phyloP scores from a whole-genome alignment of 2,113 vertebrate species.

The Sinocyclocheilus grahami region DNA sequence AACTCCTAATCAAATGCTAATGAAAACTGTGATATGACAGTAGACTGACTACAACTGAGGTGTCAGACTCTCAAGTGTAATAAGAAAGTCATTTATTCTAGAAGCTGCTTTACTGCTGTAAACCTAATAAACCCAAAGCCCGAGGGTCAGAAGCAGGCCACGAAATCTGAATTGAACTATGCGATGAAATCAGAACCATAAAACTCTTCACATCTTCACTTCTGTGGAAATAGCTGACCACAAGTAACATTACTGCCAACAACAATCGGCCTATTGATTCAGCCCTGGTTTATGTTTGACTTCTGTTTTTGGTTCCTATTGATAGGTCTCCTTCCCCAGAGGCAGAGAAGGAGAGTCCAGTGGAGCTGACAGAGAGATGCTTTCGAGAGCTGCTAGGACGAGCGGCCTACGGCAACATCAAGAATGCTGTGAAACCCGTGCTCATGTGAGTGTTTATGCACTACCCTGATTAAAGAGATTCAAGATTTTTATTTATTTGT shows the following conservation, averaged over 20 bases:
- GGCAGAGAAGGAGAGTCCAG: conserved; percentile 80
- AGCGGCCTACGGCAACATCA: conserved; percentile 89
- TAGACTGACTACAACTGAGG: background rate
- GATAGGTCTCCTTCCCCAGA: conserved; percentile 82
- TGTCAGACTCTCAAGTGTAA: background rate
- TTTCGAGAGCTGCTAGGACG: conserved; percentile 87
- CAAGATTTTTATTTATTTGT: too few relatives aligned
- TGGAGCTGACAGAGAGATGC: conserved; percentile 86
- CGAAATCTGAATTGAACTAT: background rate
- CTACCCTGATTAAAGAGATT: background rate
- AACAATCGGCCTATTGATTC: background rate
- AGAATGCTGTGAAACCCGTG: conserved; percentile 87
- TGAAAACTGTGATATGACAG: background rate
- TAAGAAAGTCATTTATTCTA: background rate
- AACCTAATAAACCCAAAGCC: background rate
- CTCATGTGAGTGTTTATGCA: conserved; percentile 80
- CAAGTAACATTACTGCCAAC: background rate
- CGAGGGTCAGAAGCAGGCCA: background rate
- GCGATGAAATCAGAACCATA: background rate
- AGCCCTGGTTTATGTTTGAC: conserved; percentile 16
- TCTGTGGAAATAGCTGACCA: conserved; percentile 1
- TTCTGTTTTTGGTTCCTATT: conserved; percentile 47
- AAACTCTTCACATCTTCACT: background rate
- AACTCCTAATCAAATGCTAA: too few relatives aligned
- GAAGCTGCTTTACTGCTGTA: background rate